A percentile compares a stretch with the other conserved stretches of the same genome.
These are phyloP conservation scores for Harlomillsia oculata DNA, from an alignment of 1,140 invertebrate genomes.

Conservation along the genomic window DNA sequence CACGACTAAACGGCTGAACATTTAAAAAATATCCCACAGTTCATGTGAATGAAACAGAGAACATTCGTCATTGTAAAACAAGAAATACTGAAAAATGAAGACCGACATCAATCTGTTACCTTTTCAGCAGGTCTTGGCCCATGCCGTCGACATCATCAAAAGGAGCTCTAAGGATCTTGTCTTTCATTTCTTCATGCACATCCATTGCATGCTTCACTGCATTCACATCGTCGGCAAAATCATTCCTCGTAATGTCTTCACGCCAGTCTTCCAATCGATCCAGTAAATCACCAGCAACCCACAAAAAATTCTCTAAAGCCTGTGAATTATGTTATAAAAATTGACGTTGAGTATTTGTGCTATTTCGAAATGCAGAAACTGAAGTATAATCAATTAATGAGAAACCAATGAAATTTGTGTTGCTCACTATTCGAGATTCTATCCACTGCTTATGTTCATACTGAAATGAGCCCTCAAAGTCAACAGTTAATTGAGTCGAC, in stretches of 20 bases:
- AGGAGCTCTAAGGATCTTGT: slow-evolving; percentile 83
- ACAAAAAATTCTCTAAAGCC: slow-evolving; percentile 87
- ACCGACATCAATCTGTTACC: too few species aligned
- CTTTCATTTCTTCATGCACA: slow-evolving; percentile 86
- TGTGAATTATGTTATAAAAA: slow-evolving; percentile 36
- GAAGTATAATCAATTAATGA: neutral
- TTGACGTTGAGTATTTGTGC: neutral
- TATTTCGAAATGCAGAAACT: neutral
- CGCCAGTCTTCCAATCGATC: slow-evolving; percentile 83
- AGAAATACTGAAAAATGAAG: too few species aligned
- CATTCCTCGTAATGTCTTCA: slow-evolving; percentile 78
- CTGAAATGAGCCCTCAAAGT: slow-evolving; percentile 83
- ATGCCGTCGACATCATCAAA: slow-evolving; percentile 79
- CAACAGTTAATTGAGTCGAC: slow-evolving; percentile 75
- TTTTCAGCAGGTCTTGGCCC: slow-evolving; percentile 56
- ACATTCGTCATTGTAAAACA: too few species aligned
- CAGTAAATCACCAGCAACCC: slow-evolving; percentile 83
- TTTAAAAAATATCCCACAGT: too few species aligned
- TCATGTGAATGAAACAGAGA: too few species aligned
- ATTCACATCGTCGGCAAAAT: slow-evolving; percentile 83
- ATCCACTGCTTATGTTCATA: slow-evolving; percentile 97
- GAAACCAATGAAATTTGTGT: neutral
- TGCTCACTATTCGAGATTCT: slow-evolving; percentile 63
- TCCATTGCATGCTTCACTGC: slow-evolving; percentile 83
- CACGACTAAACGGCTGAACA: too few species aligned